Conservation (phyloP, 2,888 invertebrate species). For the Poecilus cupreus region DNA sequence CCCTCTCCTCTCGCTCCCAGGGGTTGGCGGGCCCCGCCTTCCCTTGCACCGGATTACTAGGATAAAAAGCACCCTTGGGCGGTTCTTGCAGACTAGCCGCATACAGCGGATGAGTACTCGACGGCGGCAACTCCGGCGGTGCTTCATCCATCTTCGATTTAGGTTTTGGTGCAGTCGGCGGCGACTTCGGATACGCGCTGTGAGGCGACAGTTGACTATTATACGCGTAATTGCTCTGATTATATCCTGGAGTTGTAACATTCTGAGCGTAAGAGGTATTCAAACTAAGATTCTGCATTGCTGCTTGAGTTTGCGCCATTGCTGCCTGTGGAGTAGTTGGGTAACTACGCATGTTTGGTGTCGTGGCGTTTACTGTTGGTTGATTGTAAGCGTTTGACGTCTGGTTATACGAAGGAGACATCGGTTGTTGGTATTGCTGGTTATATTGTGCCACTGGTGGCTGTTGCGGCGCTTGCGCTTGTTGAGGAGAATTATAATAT, state of each 20-base stretch:
- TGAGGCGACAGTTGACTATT: slow-evolving; percentile 72
- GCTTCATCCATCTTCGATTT: slow-evolving; percentile 67
- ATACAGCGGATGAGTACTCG: slow-evolving; percentile 83
- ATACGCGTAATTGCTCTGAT: slow-evolving; percentile 59
- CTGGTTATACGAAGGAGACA: slow-evolving; percentile 62
- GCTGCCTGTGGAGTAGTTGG: slow-evolving; percentile 63
- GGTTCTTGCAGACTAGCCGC: slow-evolving; percentile 85
- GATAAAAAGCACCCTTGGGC: slow-evolving; percentile 83
- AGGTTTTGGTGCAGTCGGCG: slow-evolving; percentile 78
- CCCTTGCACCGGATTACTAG: slow-evolving; percentile 68
- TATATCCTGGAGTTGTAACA: slow-evolving; percentile 55
- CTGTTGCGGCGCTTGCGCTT: slow-evolving; percentile 51
- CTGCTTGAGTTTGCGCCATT: slow-evolving; percentile 62
- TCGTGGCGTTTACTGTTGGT: slow-evolving; percentile 64
- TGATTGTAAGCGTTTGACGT: slow-evolving; percentile 64
- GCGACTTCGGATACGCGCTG: slow-evolving; percentile 70
- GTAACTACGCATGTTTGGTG: slow-evolving; percentile 60
- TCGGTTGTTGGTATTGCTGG: slow-evolving; percentile 61
- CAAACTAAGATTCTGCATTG: slow-evolving; percentile 53
- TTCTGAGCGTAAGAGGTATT: slow-evolving; percentile 50
- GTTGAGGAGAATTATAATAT: slow-evolving; percentile 59
- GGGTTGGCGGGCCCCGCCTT: slow-evolving; percentile 79
- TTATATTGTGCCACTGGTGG: slow-evolving; percentile 59
- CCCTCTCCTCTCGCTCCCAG: slow-evolving; percentile 95
- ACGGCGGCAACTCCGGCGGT: slow-evolving; percentile 82